phyloP scores from a whole-genome alignment of 2,888 invertebrate genomes.

The Trachelus iudaicus region DNA sequence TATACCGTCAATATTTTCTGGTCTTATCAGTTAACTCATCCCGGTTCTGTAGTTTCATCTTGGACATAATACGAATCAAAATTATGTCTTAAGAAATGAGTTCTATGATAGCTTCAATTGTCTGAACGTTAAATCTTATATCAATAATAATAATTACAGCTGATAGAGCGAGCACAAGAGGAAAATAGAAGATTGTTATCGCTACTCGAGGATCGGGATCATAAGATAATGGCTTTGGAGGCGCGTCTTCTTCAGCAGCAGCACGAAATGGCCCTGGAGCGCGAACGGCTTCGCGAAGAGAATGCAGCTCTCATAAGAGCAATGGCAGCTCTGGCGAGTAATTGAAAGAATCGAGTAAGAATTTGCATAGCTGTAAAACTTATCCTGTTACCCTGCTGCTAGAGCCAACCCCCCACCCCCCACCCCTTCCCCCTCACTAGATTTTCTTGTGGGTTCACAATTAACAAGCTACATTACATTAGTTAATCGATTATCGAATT shows the following conservation, averaged over 20 bases:
- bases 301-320: conserved; percentile 61
- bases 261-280: conserved; percentile 56
- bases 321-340: conserved; percentile 59
- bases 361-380: conserved; percentile 25
- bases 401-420: not conserved
- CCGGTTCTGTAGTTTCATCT: not conserved
- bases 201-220: conserved; percentile 62
- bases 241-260: conserved; percentile 58
- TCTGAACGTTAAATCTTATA: conserved; percentile 2
- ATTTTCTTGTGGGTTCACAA: conserved; percentile 19
- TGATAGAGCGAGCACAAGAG: conserved; percentile 62
- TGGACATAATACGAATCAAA: not conserved
- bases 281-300: conserved; percentile 59
- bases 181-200: conserved; percentile 62
- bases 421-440: not conserved
- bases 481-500: conserved; percentile 30
- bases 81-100: not conserved
- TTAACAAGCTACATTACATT: conserved; percentile 21
- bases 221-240: conserved; percentile 61
- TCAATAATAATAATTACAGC: conserved; percentile 36
- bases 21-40: not conserved
- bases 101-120: not conserved
- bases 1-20: not conserved
- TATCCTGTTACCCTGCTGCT: conserved; percentile 2
- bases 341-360: conserved; percentile 7